Conservation (phyloP, 2,797 vertebrate species). For the Sebastes wilsoni region DNA sequence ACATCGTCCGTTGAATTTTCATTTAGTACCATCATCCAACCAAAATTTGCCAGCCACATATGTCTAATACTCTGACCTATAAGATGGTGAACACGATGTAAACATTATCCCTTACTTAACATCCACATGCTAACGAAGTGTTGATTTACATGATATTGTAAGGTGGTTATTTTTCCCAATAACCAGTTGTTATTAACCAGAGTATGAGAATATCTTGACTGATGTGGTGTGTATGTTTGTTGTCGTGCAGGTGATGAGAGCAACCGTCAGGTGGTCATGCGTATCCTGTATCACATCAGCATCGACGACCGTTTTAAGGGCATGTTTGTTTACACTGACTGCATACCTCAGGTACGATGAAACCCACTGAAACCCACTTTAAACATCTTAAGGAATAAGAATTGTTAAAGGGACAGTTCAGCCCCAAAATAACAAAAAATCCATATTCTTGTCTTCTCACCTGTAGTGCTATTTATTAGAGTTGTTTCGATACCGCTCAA, state of each 20-base stretch:
- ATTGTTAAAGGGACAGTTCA: neutral
- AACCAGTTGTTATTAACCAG: too few relatives aligned
- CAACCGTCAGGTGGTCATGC: slow-evolving; percentile 91
- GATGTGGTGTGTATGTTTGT: neutral
- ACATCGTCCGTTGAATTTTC: too few relatives aligned
- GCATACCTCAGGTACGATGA: slow-evolving; percentile 90
- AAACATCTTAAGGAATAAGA: neutral
- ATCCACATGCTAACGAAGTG: neutral
- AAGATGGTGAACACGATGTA: too few relatives aligned
- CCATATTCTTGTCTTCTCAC: neutral
- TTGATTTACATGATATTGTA: neutral
- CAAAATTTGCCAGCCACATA: too few relatives aligned
- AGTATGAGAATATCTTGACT: neutral
- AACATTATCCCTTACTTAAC: neutral
- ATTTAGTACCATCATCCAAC: accelerated
- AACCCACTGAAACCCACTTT: too few relatives aligned
- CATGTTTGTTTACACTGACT: slow-evolving; percentile 95
- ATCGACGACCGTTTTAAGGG: slow-evolving; percentile 94
- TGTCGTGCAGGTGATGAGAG: slow-evolving; percentile 86
- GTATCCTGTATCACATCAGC: slow-evolving; percentile 95
- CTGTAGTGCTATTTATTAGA: neutral
- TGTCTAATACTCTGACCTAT: accelerated
- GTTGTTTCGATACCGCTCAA: too few relatives aligned
- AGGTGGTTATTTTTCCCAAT: neutral
- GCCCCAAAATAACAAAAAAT: neutral